phyloP scores from a whole-genome alignment of 2,797 vertebrate genomes.

The Falco cherrug region DNA sequence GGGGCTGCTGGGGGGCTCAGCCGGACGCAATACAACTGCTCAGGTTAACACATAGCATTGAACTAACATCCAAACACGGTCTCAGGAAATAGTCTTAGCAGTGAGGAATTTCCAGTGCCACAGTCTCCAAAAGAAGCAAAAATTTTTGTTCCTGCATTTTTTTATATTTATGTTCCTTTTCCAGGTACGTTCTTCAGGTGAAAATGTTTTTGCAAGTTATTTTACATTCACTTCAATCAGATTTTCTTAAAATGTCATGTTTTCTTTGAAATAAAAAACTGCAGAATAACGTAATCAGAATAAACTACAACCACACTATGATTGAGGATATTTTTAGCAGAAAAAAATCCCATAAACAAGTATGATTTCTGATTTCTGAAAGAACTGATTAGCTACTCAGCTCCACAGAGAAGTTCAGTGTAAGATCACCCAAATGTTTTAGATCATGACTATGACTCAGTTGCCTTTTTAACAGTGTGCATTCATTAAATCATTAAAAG shows the following conservation, averaged over 20 bases:
- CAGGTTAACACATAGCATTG: background rate
- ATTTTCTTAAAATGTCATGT: background rate
- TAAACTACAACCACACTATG: background rate
- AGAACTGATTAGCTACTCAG: background rate
- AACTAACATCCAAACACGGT: background rate
- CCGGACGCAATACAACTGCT: too few relatives aligned
- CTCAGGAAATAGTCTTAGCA: background rate
- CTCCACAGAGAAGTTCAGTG: background rate
- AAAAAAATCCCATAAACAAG: background rate
- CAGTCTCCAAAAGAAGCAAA: background rate
- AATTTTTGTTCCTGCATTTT: background rate
- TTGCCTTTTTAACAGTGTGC: background rate
- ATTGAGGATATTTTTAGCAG: background rate
- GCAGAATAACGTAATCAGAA: background rate
- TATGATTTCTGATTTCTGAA: background rate
- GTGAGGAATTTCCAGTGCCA: background rate
- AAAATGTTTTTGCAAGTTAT: background rate
- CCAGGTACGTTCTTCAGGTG: background rate
- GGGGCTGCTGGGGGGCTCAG: too few relatives aligned
- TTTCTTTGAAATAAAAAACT: background rate
- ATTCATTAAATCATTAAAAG: background rate
- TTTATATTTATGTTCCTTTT: background rate
- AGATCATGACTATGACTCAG: background rate
- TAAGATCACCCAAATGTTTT: background rate
- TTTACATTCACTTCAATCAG: background rate